These are phyloP conservation scores for Melanerpes aurifrons DNA, from an alignment of 2,113 vertebrate genomes.

Conservation along the genomic window DNA sequence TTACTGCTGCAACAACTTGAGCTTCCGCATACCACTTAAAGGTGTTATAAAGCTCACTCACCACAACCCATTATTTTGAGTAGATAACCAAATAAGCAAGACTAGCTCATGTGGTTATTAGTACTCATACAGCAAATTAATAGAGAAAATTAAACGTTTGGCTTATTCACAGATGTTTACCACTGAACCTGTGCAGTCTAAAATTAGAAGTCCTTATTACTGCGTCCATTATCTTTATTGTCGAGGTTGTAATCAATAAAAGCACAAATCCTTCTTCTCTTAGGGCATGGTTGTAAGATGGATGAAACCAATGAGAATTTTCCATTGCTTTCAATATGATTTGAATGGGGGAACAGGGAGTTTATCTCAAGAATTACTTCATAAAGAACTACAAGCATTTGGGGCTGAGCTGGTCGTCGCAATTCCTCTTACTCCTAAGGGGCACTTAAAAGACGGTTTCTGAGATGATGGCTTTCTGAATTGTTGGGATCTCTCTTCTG, in stretches of 20 bases:
- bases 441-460: neutral
- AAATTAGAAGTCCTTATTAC: conserved; percentile 54
- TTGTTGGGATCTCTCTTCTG: conserved; percentile 1
- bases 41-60: conserved; percentile 28
- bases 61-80: conserved; percentile 15
- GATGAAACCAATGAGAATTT: conserved; percentile 28
- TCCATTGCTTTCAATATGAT: conserved; percentile 36
- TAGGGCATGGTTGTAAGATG: conserved; percentile 19
- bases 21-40: conserved; percentile 27
- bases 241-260: conserved; percentile 29
- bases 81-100: conserved; percentile 34
- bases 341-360: conserved; percentile 24
- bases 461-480: neutral
- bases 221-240: conserved; percentile 16
- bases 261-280: conserved; percentile 50
- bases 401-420: neutral
- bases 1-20: conserved; percentile 34
- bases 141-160: conserved; percentile 43
- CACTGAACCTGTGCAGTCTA: neutral
- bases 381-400: neutral
- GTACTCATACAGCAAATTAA: conserved; percentile 27
- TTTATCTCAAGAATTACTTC: conserved; percentile 25
- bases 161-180: conserved; percentile 48
- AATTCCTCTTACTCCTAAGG: conserved; percentile 12
- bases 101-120: neutral